These are phyloP conservation scores for Amphiprion clarkii DNA, from an alignment of 2,797 vertebrate species.

Conservation along the genomic window DNA sequence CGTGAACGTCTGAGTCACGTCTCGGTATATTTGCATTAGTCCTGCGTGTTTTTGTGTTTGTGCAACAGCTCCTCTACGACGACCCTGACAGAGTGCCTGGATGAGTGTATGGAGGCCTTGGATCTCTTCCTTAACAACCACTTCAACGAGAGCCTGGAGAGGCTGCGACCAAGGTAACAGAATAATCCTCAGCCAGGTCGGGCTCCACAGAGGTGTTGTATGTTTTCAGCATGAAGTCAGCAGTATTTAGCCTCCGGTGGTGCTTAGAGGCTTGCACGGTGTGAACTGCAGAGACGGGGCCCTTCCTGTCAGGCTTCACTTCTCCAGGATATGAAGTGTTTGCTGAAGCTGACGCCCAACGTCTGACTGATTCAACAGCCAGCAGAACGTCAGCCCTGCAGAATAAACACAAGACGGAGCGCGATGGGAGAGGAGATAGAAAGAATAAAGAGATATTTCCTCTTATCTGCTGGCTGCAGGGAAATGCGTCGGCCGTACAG, in stretches of 20 bases:
- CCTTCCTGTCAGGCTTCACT: slow-evolving; percentile 47
- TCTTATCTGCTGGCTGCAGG: slow-evolving; percentile 52
- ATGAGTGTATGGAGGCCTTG: slow-evolving; percentile 89
- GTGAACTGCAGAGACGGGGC: background rate
- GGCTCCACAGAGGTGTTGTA: background rate
- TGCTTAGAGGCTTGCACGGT: slow-evolving; percentile 14
- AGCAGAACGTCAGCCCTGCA: slow-evolving; percentile 54
- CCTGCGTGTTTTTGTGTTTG: slow-evolving; percentile 37
- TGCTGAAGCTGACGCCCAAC: slow-evolving; percentile 86
- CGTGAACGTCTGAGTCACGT: background rate
- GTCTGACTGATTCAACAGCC: slow-evolving; percentile 65
- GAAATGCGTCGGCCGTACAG: slow-evolving; percentile 24
- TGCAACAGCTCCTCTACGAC: slow-evolving; percentile 72
- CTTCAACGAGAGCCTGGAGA: slow-evolving; percentile 89
- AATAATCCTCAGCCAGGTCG: background rate
- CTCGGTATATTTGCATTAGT: background rate
- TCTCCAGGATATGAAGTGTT: slow-evolving; percentile 88
- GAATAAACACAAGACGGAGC: slow-evolving; percentile 68
- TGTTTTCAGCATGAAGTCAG: slow-evolving; percentile 42
- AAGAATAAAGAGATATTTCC: slow-evolving; percentile 45
- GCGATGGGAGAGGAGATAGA: slow-evolving; percentile 34
- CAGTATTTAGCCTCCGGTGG: slow-evolving; percentile 12
- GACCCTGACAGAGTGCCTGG: slow-evolving; percentile 82
- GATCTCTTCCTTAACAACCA: slow-evolving; percentile 90
- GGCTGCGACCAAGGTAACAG: slow-evolving; percentile 85